Conservation (phyloP, 2,888 invertebrate genomes). For the Ariolimax columbianus region DNA sequence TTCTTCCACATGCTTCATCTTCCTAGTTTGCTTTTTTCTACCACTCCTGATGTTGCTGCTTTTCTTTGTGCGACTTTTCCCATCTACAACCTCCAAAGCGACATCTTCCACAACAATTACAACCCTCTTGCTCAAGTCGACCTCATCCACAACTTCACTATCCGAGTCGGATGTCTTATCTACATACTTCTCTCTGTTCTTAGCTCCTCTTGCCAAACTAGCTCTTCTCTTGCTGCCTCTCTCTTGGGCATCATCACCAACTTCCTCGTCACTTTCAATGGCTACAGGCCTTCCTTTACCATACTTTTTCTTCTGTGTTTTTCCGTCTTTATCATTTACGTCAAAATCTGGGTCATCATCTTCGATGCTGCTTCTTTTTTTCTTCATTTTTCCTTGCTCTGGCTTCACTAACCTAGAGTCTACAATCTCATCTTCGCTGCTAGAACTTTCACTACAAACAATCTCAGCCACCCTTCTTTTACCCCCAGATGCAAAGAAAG, state of each 20-base stretch:
- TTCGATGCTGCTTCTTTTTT: neutral
- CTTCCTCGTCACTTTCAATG: neutral
- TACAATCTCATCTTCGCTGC: conserved; percentile 7
- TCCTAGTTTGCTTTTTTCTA: neutral
- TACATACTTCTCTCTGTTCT: conserved; percentile 5
- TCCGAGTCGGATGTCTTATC: neutral
- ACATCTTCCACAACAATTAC: neutral
- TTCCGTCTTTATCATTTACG: neutral
- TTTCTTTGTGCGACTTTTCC: neutral
- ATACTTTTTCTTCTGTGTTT: neutral
- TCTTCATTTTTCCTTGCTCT: neutral
- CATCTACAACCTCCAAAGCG: too few species aligned
- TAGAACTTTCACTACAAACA: neutral
- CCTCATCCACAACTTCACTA: neutral
- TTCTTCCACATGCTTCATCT: neutral
- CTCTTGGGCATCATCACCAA: neutral
- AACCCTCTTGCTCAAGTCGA: neutral
- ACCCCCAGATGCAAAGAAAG: too few species aligned
- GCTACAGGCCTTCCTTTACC: neutral
- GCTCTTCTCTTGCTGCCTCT: neutral
- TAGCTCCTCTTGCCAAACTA: neutral
- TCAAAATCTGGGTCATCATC: conserved; percentile 17
- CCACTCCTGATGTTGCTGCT: neutral
- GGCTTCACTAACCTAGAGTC: neutral
- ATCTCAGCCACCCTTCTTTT: neutral